phyloP scores from a whole-genome alignment of 2,113 vertebrate species.

The Sphaerodactylus townsendi region DNA sequence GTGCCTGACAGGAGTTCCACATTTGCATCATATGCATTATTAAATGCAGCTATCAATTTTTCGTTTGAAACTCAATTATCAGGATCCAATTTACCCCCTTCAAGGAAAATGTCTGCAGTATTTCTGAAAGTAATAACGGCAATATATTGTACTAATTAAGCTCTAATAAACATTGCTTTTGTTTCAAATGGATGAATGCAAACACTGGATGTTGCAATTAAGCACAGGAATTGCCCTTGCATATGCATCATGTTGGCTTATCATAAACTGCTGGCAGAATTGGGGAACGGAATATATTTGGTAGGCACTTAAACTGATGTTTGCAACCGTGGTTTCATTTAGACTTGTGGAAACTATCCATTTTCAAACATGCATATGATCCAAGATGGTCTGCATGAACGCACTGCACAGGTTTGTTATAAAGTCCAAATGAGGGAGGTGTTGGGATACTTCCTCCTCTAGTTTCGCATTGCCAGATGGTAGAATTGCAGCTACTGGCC shows the following conservation, averaged over 20 bases:
- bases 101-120: slow-evolving; percentile 49
- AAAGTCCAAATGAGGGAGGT: slow-evolving; percentile 23
- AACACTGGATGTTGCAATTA: slow-evolving; percentile 41
- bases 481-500: too few relatives aligned
- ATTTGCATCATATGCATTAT: slow-evolving; percentile 50
- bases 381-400: slow-evolving; percentile 15
- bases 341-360: slow-evolving; percentile 21
- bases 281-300: slow-evolving; percentile 14
- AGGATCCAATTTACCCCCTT: slow-evolving; percentile 63
- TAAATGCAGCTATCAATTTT: slow-evolving; percentile 58
- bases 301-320: background rate
- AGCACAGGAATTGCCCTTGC: slow-evolving; percentile 37
- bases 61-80: slow-evolving; percentile 64
- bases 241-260: slow-evolving; percentile 23
- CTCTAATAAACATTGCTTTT: slow-evolving; percentile 61
- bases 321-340: slow-evolving; percentile 3
- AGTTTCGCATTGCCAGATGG: too few relatives aligned
- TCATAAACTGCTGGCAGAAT: background rate
- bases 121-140: slow-evolving; percentile 63
- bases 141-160: slow-evolving; percentile 66
- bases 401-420: slow-evolving; percentile 31
- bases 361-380: slow-evolving; percentile 33
- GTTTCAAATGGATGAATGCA: slow-evolving; percentile 55
- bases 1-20: slow-evolving; percentile 11
- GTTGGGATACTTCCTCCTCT: too few relatives aligned